phyloP scores from a whole-genome alignment of 2,113 vertebrate genomes.

The Polypterus bichir region DNA sequence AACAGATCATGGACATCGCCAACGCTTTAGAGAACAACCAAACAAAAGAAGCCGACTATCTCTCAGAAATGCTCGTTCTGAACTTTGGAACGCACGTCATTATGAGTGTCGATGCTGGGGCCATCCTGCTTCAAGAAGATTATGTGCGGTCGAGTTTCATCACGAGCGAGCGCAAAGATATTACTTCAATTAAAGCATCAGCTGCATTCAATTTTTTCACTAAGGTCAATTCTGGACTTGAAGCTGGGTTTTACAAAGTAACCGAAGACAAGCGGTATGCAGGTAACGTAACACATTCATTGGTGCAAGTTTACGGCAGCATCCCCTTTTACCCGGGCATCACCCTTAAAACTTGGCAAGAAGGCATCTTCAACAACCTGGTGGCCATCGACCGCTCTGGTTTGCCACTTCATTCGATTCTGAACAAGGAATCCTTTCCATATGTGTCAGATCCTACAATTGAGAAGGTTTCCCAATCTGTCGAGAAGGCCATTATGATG shows the following conservation, averaged over 20 bases:
- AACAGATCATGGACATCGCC: slow-evolving; percentile 54
- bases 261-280: slow-evolving; percentile 43
- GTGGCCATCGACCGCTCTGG: slow-evolving; percentile 72
- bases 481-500: slow-evolving; percentile 48
- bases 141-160: slow-evolving; percentile 58
- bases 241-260: background rate
- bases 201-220: slow-evolving; percentile 56
- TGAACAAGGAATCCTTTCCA: slow-evolving; percentile 50
- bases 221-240: slow-evolving; percentile 35
- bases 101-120: slow-evolving; percentile 46
- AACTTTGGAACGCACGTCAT: slow-evolving; percentile 6
- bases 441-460: slow-evolving; percentile 60
- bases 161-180: slow-evolving; percentile 32
- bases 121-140: slow-evolving; percentile 68
- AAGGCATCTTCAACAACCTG: slow-evolving; percentile 65
- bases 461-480: slow-evolving; percentile 39
- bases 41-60: slow-evolving; percentile 54
- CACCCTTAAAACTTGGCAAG: slow-evolving; percentile 76
- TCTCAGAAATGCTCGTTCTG: slow-evolving; percentile 21
- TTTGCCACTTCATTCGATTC: slow-evolving; percentile 61
- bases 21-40: slow-evolving; percentile 77
- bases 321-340: slow-evolving; percentile 76
- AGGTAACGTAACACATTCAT: slow-evolving; percentile 62
- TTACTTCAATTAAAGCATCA: slow-evolving; percentile 28
- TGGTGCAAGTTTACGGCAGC: slow-evolving; percentile 63